Conservation (phyloP, 2,888 invertebrate species). For the Prenolepis imparis region DNA sequence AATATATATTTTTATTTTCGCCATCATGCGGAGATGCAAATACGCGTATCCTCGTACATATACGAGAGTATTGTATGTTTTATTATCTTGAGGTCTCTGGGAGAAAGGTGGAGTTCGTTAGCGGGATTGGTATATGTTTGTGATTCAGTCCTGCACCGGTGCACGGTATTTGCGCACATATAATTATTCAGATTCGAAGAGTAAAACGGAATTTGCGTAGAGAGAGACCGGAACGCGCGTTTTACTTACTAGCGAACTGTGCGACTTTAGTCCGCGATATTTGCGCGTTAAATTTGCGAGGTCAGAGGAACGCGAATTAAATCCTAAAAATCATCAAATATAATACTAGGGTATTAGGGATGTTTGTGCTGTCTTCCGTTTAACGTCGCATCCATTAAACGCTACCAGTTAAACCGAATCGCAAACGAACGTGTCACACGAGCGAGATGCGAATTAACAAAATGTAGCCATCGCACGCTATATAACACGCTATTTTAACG, state of each 20-base stretch:
- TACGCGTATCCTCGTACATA: slow-evolving; percentile 54
- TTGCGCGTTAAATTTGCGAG: slow-evolving; percentile 57
- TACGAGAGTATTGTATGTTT: slow-evolving; percentile 56
- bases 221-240: slow-evolving; percentile 52
- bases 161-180: slow-evolving; percentile 80
- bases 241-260: slow-evolving; percentile 49
- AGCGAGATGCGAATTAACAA: slow-evolving; percentile 4
- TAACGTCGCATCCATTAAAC: slow-evolving; percentile 4
- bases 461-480: background rate
- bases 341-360: background rate
- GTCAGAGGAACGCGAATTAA: slow-evolving; percentile 34
- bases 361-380: background rate
- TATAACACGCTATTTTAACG: background rate
- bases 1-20: slow-evolving; percentile 14
- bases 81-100: slow-evolving; percentile 77
- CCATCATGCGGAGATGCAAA: slow-evolving; percentile 58
- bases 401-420: slow-evolving; percentile 5
- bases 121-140: slow-evolving; percentile 76
- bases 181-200: slow-evolving; percentile 82
- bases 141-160: slow-evolving; percentile 73
- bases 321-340: slow-evolving; percentile 34
- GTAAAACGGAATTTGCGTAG: slow-evolving; percentile 75
- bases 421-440: background rate
- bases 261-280: slow-evolving; percentile 54
- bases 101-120: slow-evolving; percentile 78